Conservation (phyloP, 2,888 invertebrate genomes). For the Flexamia atlantica region DNA sequence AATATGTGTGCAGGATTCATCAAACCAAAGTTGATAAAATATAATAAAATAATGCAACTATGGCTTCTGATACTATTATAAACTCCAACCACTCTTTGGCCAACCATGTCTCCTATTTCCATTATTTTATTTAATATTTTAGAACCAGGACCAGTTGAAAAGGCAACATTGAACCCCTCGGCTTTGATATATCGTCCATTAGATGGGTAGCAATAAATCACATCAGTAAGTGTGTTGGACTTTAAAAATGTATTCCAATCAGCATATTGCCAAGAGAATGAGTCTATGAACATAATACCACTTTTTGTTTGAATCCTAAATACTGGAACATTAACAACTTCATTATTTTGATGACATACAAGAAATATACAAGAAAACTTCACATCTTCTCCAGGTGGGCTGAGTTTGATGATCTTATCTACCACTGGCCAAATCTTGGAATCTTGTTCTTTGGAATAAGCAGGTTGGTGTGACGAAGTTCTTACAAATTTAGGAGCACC, state of each 20-base stretch:
- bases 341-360: background rate
- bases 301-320: background rate
- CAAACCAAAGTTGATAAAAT: too few species aligned
- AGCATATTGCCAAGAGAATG: background rate
- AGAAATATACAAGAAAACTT: background rate
- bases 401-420: background rate
- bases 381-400: background rate
- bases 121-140: background rate
- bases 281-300: background rate
- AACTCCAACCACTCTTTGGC: background rate
- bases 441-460: background rate
- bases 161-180: background rate
- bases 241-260: background rate
- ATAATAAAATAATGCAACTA: too few species aligned
- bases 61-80: background rate
- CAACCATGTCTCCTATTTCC: background rate
- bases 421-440: conserved; percentile 3
- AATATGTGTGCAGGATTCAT: too few species aligned
- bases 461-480: too few species aligned
- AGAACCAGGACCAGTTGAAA: background rate
- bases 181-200: background rate
- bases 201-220: background rate
- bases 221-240: background rate
- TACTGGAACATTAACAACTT: background rate
- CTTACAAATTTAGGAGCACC: background rate